phyloP scores from a whole-genome alignment of 2,888 invertebrate species.

The Ennomos fuscantarius region DNA sequence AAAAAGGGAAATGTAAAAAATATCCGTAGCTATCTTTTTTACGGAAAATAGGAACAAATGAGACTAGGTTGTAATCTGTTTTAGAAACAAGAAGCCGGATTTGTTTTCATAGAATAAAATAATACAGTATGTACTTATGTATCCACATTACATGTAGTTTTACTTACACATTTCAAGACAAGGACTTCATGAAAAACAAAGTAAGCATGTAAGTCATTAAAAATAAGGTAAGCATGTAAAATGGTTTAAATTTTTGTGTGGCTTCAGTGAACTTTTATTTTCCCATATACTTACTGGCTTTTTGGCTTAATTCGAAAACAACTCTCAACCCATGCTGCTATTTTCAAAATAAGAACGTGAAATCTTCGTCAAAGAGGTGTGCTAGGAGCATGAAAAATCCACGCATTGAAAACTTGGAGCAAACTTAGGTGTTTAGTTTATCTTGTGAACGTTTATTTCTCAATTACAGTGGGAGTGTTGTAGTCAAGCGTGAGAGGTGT shows the following conservation, averaged over 20 bases:
- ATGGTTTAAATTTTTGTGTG: no score
- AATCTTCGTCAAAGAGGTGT: no score
- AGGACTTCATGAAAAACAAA: no score
- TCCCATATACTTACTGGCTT: no score
- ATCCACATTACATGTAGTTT: no score
- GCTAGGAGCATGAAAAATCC: background rate
- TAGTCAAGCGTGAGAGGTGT: conserved; percentile 13
- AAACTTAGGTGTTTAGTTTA: conserved; percentile 13
- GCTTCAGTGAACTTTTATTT: no score
- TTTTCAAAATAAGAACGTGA: conserved; percentile 4
- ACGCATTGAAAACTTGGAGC: conserved; percentile 6
- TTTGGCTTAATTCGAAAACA: no score
- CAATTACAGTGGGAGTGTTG: conserved; percentile 11
- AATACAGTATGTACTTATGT: background rate
- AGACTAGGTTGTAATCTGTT: conserved; percentile 17
- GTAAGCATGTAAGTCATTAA: no score
- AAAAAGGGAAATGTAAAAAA: conserved; percentile 22
- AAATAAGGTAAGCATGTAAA: no score
- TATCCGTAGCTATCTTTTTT: conserved; percentile 13
- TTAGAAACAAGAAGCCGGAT: conserved; percentile 11
- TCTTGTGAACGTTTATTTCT: conserved; percentile 12
- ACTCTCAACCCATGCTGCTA: no score
- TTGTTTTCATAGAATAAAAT: conserved; percentile 6
- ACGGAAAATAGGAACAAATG: conserved; percentile 22
- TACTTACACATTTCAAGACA: no score